These are phyloP conservation scores for Henricia sp. DNA, from an alignment of 53 echinoderm and acorn worm genomes.

Conservation along the genomic window DNA sequence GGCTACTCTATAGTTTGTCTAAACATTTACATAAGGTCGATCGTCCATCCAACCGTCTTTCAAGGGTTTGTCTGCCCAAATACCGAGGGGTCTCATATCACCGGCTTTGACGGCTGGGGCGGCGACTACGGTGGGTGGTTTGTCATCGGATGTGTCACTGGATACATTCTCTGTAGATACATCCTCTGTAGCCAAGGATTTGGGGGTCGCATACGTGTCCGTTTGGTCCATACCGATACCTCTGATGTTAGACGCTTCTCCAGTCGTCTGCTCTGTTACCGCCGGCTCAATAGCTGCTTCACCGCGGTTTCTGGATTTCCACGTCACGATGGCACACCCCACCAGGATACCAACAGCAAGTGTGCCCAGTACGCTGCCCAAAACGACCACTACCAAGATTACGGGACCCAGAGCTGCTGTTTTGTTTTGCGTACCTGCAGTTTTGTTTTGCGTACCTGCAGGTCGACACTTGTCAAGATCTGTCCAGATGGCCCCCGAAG, in stretches of 20 bases:
- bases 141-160: neutral
- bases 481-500: too few species aligned
- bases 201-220: neutral
- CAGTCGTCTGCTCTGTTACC: neutral
- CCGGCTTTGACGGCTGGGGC: neutral
- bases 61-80: neutral
- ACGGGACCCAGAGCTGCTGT: too few species aligned
- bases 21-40: slow-evolving; percentile 34
- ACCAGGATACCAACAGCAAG: neutral
- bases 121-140: neutral
- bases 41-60: slow-evolving; percentile 18
- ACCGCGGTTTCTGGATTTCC: neutral
- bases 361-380: neutral
- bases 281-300: neutral
- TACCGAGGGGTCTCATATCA: neutral
- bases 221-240: neutral
- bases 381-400: slow-evolving; percentile 11
- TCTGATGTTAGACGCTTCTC: neutral
- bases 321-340: neutral
- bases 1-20: too few species aligned
- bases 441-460: too few species aligned
- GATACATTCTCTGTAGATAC: neutral
- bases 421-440: too few species aligned
- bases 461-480: neutral
- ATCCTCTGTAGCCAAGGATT: neutral